Conservation (phyloP, 2,113 vertebrate species). For the Malaclemys terrapin region DNA sequence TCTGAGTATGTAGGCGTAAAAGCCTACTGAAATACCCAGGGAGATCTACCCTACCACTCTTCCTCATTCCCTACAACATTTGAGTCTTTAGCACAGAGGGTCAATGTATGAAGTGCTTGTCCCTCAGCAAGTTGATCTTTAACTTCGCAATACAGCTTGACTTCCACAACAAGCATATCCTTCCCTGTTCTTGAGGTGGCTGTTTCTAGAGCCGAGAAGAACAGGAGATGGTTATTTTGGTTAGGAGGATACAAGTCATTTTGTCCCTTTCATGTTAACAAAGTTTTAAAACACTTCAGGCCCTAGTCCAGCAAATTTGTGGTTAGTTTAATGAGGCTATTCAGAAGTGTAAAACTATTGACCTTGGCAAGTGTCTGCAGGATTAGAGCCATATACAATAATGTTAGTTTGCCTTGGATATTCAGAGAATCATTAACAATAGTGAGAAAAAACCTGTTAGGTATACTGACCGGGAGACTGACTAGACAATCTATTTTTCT, state of each 20-base stretch:
- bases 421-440: neutral
- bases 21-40: neutral
- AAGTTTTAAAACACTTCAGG: neutral
- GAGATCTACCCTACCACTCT: neutral
- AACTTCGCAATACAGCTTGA: neutral
- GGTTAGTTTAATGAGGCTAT: neutral
- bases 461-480: too few species aligned
- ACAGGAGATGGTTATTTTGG: neutral
- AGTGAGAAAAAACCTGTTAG: neutral
- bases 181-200: neutral
- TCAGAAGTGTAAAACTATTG: neutral
- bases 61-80: neutral
- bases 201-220: neutral
- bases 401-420: neutral
- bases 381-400: neutral
- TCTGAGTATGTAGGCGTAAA: neutral
- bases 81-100: neutral
- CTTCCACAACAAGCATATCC: neutral
- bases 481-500: neutral
- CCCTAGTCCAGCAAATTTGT: neutral
- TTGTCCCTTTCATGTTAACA: neutral
- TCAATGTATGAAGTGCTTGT: neutral
- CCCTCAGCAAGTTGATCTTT: neutral
- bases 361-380: neutral
- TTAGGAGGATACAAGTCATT: neutral